Evolutionary conservation across 2,888 invertebrate genomes (phyloP), one percentile per base, ranked within the genome.

Genomic region (Tribolium freemani): DNA sequence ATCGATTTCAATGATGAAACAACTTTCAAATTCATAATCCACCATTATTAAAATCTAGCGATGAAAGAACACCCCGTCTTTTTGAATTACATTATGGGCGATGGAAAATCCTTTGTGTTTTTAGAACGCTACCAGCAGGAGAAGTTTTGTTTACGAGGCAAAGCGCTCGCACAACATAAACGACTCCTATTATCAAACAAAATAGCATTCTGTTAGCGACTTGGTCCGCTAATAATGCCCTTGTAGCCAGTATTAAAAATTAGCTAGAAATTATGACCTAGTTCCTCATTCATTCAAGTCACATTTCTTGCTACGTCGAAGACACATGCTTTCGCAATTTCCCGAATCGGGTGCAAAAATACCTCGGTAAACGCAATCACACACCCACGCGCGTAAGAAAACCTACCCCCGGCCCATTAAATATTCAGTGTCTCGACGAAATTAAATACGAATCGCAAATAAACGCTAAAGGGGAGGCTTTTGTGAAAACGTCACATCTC

Each of bases 361-460:
- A 53, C 44, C 26, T 64, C 20, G 16, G 46, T 20, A 60, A 60
- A 60, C 60, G 46, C 64, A 50, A 67, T 57, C 57, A 48, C 31
- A 21, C 56, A 21, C 53, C 38, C 8, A 54, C 21, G 66, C 53
- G 11, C 20, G 38, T 46, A 46, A 44, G 26, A 44, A 48, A 45
- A 48, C 53, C 45, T 31, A 30, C 46, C 38, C 26, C 1, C 16
- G 21, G 31, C 61, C 46, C 56, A 64, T 70, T 64, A 64, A 70
- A 70, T 70, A 70, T 70, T 66, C 64, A 64, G 45, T 50, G 64
- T 46, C 56, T 46, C 48, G 11, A 1, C 48, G 60, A 48, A 60
- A 60, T 60, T 60, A 71, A 71, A 71, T 67, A 71, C 58, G 71
- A 66, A 66, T 71, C 71, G 57, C 50, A 54, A 30, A 46, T 44